A percentile compares a stretch with the other conserved stretches of the same genome.
Conservation (phyloP, 2,888 invertebrate genomes). For the Philhelius pedissequus region DNA sequence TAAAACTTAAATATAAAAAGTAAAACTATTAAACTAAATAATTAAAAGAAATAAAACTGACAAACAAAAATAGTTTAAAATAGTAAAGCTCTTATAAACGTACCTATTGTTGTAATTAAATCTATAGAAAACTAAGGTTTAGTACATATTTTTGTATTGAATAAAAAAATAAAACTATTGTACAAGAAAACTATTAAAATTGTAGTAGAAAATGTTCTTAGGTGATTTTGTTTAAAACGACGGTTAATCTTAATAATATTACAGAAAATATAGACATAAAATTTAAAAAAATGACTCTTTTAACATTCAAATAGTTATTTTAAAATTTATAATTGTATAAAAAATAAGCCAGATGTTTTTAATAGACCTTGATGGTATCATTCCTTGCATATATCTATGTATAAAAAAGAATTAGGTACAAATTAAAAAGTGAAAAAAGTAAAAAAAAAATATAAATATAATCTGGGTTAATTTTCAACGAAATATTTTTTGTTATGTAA, state of each 20-base stretch:
- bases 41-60: slow-evolving; percentile 51
- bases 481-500: slow-evolving; percentile 55
- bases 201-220: background rate
- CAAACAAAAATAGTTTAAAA: background rate
- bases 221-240: background rate
- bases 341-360: background rate
- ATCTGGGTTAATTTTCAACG: slow-evolving; percentile 57
- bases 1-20: background rate
- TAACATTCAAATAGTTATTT: background rate
- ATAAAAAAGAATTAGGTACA: background rate
- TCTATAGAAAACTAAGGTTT: slow-evolving; percentile 49
- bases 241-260: background rate
- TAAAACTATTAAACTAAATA: slow-evolving; percentile 22
- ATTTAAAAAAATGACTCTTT: background rate
- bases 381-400: background rate
- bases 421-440: background rate
- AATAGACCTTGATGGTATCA: background rate
- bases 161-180: slow-evolving; percentile 1
- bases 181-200: slow-evolving; percentile 1
- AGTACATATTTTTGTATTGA: slow-evolving; percentile 67
- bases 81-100: slow-evolving; percentile 1
- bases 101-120: slow-evolving; percentile 17
- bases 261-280: background rate
- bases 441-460: slow-evolving; percentile 14
- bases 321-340: background rate